These are phyloP conservation scores for Patella pellucida DNA, from an alignment of 2,888 invertebrate genomes.

Conservation along the genomic window DNA sequence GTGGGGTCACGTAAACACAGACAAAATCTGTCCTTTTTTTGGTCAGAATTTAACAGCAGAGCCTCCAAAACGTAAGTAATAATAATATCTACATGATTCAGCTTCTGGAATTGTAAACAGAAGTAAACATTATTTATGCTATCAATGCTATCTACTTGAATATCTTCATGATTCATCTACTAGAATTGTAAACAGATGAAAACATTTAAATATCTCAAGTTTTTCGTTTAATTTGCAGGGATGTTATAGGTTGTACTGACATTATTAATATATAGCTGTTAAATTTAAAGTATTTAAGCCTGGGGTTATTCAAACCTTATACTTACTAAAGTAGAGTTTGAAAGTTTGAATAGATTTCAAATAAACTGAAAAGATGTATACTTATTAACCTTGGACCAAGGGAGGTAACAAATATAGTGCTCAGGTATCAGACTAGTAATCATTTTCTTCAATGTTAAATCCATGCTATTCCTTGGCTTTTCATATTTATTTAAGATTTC, in stretches of 20 bases:
- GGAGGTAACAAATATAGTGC: too few species aligned
- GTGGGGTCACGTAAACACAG: conserved; percentile 97
- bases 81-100: not conserved
- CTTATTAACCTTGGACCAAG: too few species aligned
- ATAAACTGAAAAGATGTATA: too few species aligned
- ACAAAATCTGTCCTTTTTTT: conserved; percentile 94
- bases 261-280: not conserved
- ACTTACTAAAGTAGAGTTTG: too few species aligned
- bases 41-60: conserved; percentile 68
- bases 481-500: too few species aligned
- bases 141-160: not conserved
- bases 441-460: too few species aligned
- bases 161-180: not conserved
- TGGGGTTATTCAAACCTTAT: too few species aligned
- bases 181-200: not conserved
- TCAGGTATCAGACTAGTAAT: too few species aligned
- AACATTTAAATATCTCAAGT: not conserved
- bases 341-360: too few species aligned
- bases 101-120: not conserved
- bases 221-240: not conserved
- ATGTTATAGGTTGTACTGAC: not conserved
- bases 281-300: too few species aligned
- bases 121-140: not conserved
- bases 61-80: conserved; percentile 64
- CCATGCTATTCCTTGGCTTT: too few species aligned